These are phyloP conservation scores for Parazoanthus darwini DNA, from an alignment of 92 coral and sea anemone species.

Conservation along the genomic window DNA sequence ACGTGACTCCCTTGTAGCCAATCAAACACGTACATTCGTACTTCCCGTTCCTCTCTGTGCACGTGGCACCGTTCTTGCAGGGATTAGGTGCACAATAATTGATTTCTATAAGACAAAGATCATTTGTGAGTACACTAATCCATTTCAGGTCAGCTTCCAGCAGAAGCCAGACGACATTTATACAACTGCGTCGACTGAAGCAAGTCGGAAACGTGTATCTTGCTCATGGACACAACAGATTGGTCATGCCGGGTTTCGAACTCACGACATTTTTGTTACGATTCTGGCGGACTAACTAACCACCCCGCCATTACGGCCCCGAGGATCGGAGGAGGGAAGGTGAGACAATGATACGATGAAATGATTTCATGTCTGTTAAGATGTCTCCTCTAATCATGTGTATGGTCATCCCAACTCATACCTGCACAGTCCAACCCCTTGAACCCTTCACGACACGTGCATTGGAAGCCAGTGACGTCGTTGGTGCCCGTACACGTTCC, in stretches of 20 bases:
- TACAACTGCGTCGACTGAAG: no score
- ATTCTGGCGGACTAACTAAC: no score
- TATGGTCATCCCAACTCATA: constrained; percentile 16
- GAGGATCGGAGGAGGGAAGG: not conserved
- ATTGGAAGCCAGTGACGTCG: constrained; percentile 82
- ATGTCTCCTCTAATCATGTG: not conserved
- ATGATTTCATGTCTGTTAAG: not conserved
- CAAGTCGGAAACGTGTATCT: no score
- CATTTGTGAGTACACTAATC: not conserved
- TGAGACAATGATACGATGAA: not conserved
- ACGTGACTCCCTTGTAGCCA: constrained; percentile 96
- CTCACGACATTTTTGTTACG: no score
- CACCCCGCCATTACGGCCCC: no score
- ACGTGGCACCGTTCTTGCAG: constrained; percentile 93
- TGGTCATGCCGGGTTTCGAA: no score
- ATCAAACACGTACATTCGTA: constrained; percentile 97
- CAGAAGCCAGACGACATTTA: no score
- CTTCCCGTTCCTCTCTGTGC: constrained; percentile 91
- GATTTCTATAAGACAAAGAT: constrained; percentile 55
- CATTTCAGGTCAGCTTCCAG: no score
- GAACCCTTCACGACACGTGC: constrained; percentile 96
- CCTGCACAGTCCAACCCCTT: constrained; percentile 97
- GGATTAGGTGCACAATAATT: constrained; percentile 95
- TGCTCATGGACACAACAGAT: no score
- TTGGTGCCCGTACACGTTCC: constrained; percentile 96